Conservation (phyloP, 2,113 vertebrate genomes). For the Python bivittatus region DNA sequence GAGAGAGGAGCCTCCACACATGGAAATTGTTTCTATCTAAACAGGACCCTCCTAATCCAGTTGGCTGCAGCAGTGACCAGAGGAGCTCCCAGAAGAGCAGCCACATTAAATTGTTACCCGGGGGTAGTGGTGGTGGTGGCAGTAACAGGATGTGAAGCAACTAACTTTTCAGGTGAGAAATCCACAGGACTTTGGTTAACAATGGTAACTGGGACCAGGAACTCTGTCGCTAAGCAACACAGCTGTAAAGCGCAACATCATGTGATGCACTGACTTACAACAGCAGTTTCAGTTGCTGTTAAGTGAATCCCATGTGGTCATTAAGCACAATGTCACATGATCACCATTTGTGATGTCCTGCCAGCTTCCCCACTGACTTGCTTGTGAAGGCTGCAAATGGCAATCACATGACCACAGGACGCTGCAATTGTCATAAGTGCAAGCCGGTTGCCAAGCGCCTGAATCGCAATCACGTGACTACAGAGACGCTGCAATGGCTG, state of each 20-base stretch:
- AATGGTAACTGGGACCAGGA: neutral
- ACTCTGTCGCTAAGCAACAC: too few species aligned
- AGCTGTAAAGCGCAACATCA: neutral
- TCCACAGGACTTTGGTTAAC: neutral
- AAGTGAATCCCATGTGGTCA: neutral
- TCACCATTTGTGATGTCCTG: neutral
- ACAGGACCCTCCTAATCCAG: neutral
- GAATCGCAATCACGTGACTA: neutral
- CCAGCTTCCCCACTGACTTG: neutral
- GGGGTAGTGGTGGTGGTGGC: neutral
- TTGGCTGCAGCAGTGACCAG: neutral
- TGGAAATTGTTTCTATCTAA: neutral
- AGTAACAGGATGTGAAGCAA: neutral
- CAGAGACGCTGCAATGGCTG: neutral
- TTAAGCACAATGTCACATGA: neutral
- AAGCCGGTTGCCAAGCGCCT: neutral
- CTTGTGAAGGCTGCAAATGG: neutral
- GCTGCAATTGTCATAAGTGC: neutral
- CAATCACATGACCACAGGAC: neutral
- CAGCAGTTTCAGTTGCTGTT: neutral
- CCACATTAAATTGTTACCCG: neutral
- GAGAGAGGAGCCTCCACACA: neutral
- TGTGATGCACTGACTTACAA: neutral
- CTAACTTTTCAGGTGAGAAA: neutral
- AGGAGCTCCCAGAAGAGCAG: neutral